Evolutionary conservation across 2,113 vertebrate species (phyloP).

Genomic region (Aegotheles bennettii): DNA sequence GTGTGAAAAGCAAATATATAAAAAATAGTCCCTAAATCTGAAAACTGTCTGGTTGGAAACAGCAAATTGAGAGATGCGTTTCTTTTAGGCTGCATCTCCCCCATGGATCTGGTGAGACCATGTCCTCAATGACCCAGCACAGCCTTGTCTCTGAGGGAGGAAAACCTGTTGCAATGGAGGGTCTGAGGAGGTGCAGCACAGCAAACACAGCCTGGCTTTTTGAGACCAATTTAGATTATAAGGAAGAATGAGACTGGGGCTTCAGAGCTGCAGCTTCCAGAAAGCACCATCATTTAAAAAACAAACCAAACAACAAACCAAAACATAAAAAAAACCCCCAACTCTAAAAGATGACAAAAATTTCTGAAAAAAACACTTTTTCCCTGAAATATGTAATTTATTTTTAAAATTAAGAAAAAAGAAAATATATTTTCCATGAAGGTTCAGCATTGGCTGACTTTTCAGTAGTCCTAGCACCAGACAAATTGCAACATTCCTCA

Average conservation of each 20-base stretch:
- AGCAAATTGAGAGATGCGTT: neutral
- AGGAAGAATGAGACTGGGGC: neutral
- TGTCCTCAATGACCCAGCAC: neutral
- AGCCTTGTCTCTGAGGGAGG: neutral
- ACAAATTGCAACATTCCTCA: slow-evolving; percentile 22
- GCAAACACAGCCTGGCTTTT: neutral
- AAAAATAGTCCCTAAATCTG: neutral
- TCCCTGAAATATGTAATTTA: neutral
- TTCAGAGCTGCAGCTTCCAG: neutral
- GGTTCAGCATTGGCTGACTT: neutral
- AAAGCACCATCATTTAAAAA: neutral
- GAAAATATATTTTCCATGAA: neutral
- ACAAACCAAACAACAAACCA: no score
- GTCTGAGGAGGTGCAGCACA: neutral
- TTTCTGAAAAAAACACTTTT: neutral
- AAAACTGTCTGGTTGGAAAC: neutral
- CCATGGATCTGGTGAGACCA: neutral
- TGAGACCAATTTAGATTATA: neutral
- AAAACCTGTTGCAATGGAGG: neutral
- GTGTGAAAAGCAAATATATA: neutral
- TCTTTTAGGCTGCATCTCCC: neutral
- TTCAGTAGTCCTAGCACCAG: neutral
- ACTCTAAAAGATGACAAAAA: fast-evolving
- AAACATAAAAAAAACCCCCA: no score
- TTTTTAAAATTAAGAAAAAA: neutral